phyloP scores from a whole-genome alignment of 2,888 invertebrate species.

The Hyles lineata region DNA sequence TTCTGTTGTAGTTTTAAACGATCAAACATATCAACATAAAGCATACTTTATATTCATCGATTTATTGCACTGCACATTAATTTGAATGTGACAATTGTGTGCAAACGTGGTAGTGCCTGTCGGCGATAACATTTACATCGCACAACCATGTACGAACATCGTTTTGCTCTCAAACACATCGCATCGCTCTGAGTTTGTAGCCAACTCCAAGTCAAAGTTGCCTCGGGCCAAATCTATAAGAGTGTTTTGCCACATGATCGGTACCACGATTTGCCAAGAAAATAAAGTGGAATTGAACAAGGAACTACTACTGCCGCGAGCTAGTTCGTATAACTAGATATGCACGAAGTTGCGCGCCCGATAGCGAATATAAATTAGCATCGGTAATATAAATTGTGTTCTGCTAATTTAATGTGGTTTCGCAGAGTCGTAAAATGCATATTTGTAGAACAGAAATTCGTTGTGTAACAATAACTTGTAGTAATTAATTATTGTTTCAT shows the following conservation, averaged over 20 bases:
- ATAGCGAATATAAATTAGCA: constrained; percentile 25
- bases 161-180: constrained; percentile 81
- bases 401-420: constrained; percentile 5
- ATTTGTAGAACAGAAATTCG: background rate
- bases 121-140: constrained; percentile 67
- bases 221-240: constrained; percentile 81
- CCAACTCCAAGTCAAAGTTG: constrained; percentile 79
- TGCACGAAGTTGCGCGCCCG: constrained; percentile 39
- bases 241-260: constrained; percentile 84
- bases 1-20: background rate
- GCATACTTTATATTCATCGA: background rate
- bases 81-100: constrained; percentile 17
- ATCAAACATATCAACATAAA: background rate
- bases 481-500: no score
- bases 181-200: constrained; percentile 58
- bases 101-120: constrained; percentile 47
- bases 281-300: constrained; percentile 74
- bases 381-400: constrained; percentile 16
- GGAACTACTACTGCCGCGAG: constrained; percentile 70
- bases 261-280: constrained; percentile 82
- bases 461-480: background rate
- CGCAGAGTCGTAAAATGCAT: background rate
- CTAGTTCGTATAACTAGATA: constrained; percentile 66
- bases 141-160: constrained; percentile 70
- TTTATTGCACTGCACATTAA: constrained; percentile 24